Evolutionary conservation across 2,113 vertebrate genomes (phyloP).

Genomic region (Vulpes vulpes): DNA sequence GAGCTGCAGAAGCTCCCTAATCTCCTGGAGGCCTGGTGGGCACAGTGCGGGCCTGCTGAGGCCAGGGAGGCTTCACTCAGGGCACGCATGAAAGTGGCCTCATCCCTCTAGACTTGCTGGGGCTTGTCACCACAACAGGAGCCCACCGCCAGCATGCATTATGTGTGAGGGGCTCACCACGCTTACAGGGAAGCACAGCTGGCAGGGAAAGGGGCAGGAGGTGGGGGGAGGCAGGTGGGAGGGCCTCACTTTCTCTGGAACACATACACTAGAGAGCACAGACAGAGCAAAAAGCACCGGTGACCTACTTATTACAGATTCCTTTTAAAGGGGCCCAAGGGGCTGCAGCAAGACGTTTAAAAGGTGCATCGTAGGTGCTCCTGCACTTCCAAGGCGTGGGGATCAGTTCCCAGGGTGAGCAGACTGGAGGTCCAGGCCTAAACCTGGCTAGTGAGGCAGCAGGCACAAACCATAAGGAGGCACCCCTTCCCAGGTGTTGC

Average conservation of each 20-base stretch:
- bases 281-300: neutral
- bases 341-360: neutral
- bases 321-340: neutral
- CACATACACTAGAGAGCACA: neutral
- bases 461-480: fast-evolving
- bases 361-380: neutral
- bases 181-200: neutral
- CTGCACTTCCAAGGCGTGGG: neutral
- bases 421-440: neutral
- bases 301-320: neutral
- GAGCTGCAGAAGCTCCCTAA: constrained; percentile 54
- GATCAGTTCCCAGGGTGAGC: neutral
- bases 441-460: neutral
- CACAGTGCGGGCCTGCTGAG: constrained; percentile 51
- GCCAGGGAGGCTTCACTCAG: neutral
- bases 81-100: constrained; percentile 51
- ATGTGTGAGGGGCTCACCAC: neutral
- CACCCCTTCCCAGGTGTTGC: fast-evolving
- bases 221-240: fast-evolving
- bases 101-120: neutral
- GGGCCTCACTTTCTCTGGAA: neutral
- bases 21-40: constrained; percentile 54
- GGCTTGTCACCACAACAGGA: neutral
- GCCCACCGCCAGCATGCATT: neutral
- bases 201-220: neutral